Evolutionary conservation across 2,888 invertebrate species (phyloP), one percentile per base, ranked within the genome.

Genomic region (Aelia acuminata): DNA sequence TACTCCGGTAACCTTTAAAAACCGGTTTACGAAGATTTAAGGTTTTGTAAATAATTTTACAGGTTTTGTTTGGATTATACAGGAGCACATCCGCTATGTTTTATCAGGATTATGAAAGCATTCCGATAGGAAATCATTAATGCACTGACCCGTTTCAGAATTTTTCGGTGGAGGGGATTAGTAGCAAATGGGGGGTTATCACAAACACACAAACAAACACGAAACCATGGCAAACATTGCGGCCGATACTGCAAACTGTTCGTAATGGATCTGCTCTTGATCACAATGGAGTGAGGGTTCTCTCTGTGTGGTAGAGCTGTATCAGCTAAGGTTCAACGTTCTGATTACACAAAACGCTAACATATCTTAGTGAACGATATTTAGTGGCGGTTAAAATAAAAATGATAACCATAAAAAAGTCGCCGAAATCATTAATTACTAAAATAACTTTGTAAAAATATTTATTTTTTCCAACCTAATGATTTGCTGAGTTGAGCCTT

Each of bases 161-260:
- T 22, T 43, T 47, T 39, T 47, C 13, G 3, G 39, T 4, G 20
- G 1, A 0, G 13, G 5, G 80, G 47, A 47, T 80, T 47, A 80
- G 11, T 20, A 11, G 15, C 43, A 43, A 80, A 80, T 43, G 80
- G 80, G 15, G 8, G 43, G 80, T 4, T n/a, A 80, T 80, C n/a
- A n/a, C n/a, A n/a, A n/a, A n/a, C n/a, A n/a, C n/a, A n/a, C n/a
- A n/a, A n/a, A n/a, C 43, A 43, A 80, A 70, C 63, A 35, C 63
- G 20, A 80, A 80, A 43, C 80, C 43, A 43, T 43, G 22, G 43
- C 80, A 39, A 80, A 80, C 43, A 43, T 80, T 80, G 80, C n/a
- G 39, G 43, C 5, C 35, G 22, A 43, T 43, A n/a, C 43, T 4
- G 80, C 43, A 39, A 39, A 80, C 80, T 80, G 18, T 11, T 22